Conservation (phyloP, 2,113 vertebrate species). For the Bungarus multicinctus region DNA sequence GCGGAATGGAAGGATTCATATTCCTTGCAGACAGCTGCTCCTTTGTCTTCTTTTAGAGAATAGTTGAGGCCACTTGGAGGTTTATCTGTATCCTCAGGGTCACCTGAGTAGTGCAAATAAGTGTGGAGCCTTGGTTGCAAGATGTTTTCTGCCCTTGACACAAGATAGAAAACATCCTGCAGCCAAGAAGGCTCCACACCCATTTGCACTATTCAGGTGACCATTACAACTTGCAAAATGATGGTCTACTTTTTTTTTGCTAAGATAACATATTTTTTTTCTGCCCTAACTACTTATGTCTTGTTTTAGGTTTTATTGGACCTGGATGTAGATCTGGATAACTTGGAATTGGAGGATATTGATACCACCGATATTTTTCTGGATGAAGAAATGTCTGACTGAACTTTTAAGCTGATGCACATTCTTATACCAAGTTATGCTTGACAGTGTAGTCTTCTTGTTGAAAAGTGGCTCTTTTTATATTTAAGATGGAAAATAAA, state of each 20-base stretch:
- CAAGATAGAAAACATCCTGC: too few relatives aligned
- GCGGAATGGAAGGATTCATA: too few relatives aligned
- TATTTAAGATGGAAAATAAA: constrained; percentile 29
- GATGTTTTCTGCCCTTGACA: too few relatives aligned
- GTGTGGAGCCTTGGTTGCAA: too few relatives aligned
- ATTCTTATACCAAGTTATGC: constrained; percentile 18
- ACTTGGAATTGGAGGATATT: constrained; percentile 94
- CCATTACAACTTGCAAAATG: not conserved
- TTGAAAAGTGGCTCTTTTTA: constrained; percentile 53
- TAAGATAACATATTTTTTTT: not conserved
- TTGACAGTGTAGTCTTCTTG: not conserved
- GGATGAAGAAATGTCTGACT: constrained; percentile 93
- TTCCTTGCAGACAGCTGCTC: too few relatives aligned
- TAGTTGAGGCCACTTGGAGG: too few relatives aligned
- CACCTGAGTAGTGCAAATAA: too few relatives aligned
- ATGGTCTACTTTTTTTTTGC: not conserved
- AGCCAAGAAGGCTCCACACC: too few relatives aligned
- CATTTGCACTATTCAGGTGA: too few relatives aligned
- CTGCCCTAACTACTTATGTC: not conserved
- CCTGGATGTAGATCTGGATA: constrained; percentile 92
- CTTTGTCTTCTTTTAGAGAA: too few relatives aligned
- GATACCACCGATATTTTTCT: constrained; percentile 96
- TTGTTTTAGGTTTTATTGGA: constrained; percentile 81
- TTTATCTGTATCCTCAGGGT: too few relatives aligned
- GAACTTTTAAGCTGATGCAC: constrained; percentile 54